Conservation (phyloP, 2,797 vertebrate genomes). For the Bryconaethiops microstoma region DNA sequence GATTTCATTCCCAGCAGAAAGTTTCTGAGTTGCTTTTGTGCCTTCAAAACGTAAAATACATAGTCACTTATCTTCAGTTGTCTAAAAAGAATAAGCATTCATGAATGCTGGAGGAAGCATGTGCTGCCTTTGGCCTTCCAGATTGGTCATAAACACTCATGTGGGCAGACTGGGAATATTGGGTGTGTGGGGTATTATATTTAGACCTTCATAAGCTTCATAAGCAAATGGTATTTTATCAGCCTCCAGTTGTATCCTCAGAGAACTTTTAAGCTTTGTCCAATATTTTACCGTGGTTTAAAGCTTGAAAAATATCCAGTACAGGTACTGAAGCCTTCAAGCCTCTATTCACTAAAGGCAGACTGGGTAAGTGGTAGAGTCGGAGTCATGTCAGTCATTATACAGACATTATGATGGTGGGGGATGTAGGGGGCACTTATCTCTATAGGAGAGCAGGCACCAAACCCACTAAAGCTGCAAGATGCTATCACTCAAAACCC, state of each 20-base stretch:
- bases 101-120: neutral
- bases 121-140: neutral
- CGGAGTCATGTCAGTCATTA: conserved; percentile 23
- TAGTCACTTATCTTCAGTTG: neutral
- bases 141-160: neutral
- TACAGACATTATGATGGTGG: conserved; percentile 13
- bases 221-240: conserved; percentile 3
- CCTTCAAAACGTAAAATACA: neutral
- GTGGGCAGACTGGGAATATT: conserved; percentile 6
- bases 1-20: conserved; percentile 1
- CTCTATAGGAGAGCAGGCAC: conserved; percentile 18
- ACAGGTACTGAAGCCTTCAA: conserved; percentile 8
- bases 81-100: neutral
- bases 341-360: neutral
- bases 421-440: conserved; percentile 19
- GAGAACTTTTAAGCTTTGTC: conserved; percentile 10
- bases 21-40: neutral
- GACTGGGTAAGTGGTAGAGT: conserved; percentile 11
- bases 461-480: neutral
- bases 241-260: neutral
- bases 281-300: conserved; percentile 14
- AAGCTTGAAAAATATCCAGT: conserved; percentile 25
- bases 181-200: neutral
- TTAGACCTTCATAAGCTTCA: conserved; percentile 20
- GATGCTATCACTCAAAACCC: neutral